These are phyloP conservation scores for Chroicocephalus ridibundus DNA, from an alignment of 2,113 vertebrate species.

Conservation along the genomic window DNA sequence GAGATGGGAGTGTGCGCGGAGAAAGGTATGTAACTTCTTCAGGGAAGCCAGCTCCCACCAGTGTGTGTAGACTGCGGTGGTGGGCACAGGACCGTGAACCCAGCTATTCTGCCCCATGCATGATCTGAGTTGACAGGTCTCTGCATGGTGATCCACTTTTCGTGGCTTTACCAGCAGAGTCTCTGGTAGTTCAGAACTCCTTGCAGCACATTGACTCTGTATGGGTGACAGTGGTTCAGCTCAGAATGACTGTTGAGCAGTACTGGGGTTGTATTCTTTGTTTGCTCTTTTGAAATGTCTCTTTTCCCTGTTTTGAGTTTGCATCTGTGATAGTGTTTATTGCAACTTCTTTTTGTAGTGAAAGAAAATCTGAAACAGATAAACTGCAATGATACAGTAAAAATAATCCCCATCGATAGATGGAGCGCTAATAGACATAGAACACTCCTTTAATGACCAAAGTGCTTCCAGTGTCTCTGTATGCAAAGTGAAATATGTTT, in stretches of 20 bases:
- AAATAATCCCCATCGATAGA: not conserved
- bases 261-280: not conserved
- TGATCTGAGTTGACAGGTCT: not conserved
- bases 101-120: accelerated
- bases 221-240: not conserved
- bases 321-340: not conserved
- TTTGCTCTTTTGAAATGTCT: not conserved
- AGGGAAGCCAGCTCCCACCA: not conserved
- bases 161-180: not conserved
- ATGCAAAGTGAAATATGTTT: not conserved
- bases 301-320: not conserved
- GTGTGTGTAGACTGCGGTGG: accelerated
- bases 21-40: not conserved
- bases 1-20: not conserved
- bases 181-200: not conserved
- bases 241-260: not conserved
- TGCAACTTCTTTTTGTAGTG: not conserved
- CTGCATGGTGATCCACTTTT: not conserved
- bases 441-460: not conserved
- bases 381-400: not conserved
- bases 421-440: not conserved
- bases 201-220: not conserved
- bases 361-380: not conserved
- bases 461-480: not conserved
- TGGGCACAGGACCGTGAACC: not conserved